phyloP scores from a whole-genome alignment of 2,888 invertebrate genomes.

The Adineta ricciae region DNA sequence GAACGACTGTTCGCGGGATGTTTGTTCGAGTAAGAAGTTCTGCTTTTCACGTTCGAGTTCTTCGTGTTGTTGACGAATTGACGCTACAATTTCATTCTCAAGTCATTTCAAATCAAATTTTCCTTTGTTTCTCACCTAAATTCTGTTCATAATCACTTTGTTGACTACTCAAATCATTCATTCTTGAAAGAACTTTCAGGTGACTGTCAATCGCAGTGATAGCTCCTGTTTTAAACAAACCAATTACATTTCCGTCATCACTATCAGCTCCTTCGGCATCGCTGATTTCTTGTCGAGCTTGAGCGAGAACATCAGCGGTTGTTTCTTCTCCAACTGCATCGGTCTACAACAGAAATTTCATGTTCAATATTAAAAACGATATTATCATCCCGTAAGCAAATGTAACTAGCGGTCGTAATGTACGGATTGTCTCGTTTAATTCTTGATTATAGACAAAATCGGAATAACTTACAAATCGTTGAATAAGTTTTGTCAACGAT shows the following conservation, averaged over 20 bases:
- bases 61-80: background rate
- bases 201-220: background rate
- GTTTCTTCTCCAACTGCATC: background rate
- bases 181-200: background rate
- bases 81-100: background rate
- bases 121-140: background rate
- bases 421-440: too few relatives aligned
- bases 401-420: too few relatives aligned
- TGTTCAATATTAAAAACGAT: too few relatives aligned
- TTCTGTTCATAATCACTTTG: background rate
- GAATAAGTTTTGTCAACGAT: background rate
- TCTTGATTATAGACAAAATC: too few relatives aligned
- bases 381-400: too few relatives aligned
- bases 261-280: background rate
- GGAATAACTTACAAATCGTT: background rate
- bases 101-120: background rate
- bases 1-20: constrained; percentile 22
- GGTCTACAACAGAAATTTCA: background rate
- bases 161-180: background rate
- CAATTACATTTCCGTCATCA: background rate
- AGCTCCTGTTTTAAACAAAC: background rate
- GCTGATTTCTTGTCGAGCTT: background rate
- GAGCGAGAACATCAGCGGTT: background rate
- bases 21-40: background rate
- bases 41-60: background rate